phyloP scores from a whole-genome alignment of 2,113 vertebrate species.

The Suricata suricatta region DNA sequence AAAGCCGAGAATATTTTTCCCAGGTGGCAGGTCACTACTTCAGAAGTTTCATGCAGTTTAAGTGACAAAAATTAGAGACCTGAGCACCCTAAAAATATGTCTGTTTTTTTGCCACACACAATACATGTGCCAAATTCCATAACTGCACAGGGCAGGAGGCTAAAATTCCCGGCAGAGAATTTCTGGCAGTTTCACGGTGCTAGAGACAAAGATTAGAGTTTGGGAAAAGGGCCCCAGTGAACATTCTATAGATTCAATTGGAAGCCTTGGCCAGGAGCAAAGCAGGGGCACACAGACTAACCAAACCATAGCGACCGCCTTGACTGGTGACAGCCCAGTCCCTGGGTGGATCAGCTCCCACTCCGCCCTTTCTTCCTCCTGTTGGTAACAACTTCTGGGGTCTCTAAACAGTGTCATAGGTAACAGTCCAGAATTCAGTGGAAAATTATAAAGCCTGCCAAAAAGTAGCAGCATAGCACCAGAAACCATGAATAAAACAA shows the following conservation, averaged over 20 bases:
- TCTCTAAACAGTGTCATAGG: not conserved
- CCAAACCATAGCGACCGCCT: not conserved
- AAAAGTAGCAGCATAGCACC: not conserved
- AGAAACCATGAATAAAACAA: not conserved
- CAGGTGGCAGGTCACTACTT: not conserved
- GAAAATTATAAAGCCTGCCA: not conserved
- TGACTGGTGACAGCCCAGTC: not conserved
- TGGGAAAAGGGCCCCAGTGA: not conserved
- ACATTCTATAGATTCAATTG: not conserved
- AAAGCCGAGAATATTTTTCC: not conserved
- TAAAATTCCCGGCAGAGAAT: not conserved
- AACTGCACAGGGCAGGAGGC: not conserved
- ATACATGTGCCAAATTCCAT: not conserved
- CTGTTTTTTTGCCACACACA: not conserved
- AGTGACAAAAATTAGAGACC: not conserved
- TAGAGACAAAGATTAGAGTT: not conserved
- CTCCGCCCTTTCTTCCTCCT: no score
- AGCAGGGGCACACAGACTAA: not conserved
- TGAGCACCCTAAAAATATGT: not conserved
- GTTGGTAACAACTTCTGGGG: not conserved
- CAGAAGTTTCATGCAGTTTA: not conserved
- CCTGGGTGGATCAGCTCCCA: not conserved
- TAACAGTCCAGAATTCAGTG: not conserved
- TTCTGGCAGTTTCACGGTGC: not conserved
- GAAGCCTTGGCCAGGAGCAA: not conserved